Base-by-base conservation (phyloP, 2,888 invertebrate species). In the Stramonita haemastoma region DNA sequence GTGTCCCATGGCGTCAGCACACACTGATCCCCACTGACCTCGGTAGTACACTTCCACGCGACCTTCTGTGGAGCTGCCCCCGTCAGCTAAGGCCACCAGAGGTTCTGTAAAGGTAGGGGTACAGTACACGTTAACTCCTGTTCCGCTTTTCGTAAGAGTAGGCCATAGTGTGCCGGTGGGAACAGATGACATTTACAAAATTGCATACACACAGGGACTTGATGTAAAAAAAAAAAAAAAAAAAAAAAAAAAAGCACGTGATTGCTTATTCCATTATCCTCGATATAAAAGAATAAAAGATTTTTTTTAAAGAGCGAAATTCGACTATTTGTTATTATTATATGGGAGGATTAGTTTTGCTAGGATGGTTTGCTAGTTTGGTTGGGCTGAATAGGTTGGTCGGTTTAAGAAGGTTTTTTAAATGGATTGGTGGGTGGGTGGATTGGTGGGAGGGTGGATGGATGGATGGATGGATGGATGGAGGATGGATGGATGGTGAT, bases 1-100 rank as follows among this genome's bases (percentile, higher is more conserved):
- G 90, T 94, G 93, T 79, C 92, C 92, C 57, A 94, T 90, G 26
- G 87, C 85, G 66, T 87, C 89, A 32, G 92, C 92, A 87, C 94
- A 94, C 15, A 95, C 88, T 0, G 94, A 92, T 0, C 95, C 95
- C 95, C 95, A 95, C 57, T 90, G 92, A 0, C 94, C 94, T 66
- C 93, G 93, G 88, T 93, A 92, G 91, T 93, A 94, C 26, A 95
- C 92, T 89, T 95, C 95, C 13, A 95, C 93, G 36, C 95, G 89
- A 0, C 95, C 95, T 73, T 93, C 94, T 32, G 92, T 93, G 26
- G 91, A 93, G n/a, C 91, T 92, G 5, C 90, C 85, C 4, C 95
- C 95, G 32, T 93, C 94, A 11, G 94, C 93, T 29, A 95, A 89
- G 1, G 93, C 91, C 46, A 94, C 92, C 81, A 94, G 93, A 0